These are phyloP conservation scores for Phyllotis vaccarum DNA, from an alignment of 2,797 vertebrate genomes.

Conservation along the genomic window DNA sequence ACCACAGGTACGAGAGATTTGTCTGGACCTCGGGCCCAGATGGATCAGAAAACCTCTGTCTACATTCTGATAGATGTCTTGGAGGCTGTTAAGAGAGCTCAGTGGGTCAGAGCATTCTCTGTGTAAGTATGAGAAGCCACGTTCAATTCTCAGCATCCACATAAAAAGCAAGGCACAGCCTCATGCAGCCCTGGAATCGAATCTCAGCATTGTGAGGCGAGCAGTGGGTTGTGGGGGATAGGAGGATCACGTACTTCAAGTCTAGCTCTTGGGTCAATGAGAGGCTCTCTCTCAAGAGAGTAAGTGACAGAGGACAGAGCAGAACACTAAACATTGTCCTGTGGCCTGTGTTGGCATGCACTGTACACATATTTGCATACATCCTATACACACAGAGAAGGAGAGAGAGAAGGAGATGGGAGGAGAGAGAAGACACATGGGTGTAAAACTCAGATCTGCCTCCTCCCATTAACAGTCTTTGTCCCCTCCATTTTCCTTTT, in stretches of 20 bases:
- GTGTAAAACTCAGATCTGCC: not conserved
- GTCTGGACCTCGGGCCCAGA: too few relatives aligned
- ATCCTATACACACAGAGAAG: too few relatives aligned
- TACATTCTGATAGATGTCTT: not conserved
- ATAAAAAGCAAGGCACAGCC: not conserved
- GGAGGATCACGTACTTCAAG: not conserved
- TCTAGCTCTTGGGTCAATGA: not conserved
- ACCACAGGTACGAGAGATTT: too few relatives aligned
- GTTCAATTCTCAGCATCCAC: not conserved
- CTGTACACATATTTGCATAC: not conserved
- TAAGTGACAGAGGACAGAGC: not conserved
- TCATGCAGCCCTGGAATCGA: not conserved
- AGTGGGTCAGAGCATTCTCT: not conserved
- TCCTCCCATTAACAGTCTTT: not conserved
- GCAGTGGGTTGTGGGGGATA: fast-evolving
- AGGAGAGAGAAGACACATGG: fast-evolving
- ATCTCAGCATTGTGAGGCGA: not conserved
- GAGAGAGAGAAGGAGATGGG: fast-evolving
- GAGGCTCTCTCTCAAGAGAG: not conserved
- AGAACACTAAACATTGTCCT: not conserved
- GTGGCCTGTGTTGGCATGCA: not conserved
- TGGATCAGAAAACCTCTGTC: too few relatives aligned
- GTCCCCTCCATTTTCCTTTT: not conserved
- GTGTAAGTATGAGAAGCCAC: not conserved
- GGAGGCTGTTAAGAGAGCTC: not conserved